Evolutionary conservation across 2,888 invertebrate species (phyloP).

Genomic region (Thysanoteuthis rhombus): DNA sequence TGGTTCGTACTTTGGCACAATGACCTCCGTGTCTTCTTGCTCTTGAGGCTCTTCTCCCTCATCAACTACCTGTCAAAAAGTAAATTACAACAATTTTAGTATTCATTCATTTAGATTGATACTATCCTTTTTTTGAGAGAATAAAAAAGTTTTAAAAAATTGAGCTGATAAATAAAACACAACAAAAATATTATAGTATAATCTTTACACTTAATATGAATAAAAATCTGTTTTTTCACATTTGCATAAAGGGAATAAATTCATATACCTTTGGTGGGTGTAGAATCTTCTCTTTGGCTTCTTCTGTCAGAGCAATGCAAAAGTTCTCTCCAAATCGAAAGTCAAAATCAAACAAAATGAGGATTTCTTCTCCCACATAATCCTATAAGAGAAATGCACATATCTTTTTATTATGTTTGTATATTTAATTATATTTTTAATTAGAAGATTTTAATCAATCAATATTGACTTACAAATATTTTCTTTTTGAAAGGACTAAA

Average conservation of each 20-base stretch:
- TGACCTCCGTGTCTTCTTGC: slow-evolving; percentile 49
- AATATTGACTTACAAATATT: slow-evolving; percentile 54
- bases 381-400: slow-evolving; percentile 46
- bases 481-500: slow-evolving; percentile 64
- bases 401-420: not conserved
- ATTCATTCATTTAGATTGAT: not conserved
- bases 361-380: slow-evolving; percentile 66
- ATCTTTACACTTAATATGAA: too few relatives aligned
- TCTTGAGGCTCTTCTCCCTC: slow-evolving; percentile 18
- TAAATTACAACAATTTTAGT: not conserved
- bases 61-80: not conserved
- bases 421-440: not conserved
- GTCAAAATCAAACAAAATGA: slow-evolving; percentile 66
- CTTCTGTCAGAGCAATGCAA: slow-evolving; percentile 63
- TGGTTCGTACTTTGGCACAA: slow-evolving; percentile 63
- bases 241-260: slow-evolving; percentile 34
- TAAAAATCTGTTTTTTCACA: not conserved
- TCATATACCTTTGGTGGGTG: slow-evolving; percentile 35
- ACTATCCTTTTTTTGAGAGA: not conserved
- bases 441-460: not conserved
- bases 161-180: too few relatives aligned
- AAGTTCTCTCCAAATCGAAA: slow-evolving; percentile 68
- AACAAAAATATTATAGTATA: too few relatives aligned
- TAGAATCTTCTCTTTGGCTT: slow-evolving; percentile 62
- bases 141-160: too few relatives aligned